A percentile compares a stretch with the other conserved stretches of the same genome.
Evolutionary conservation across 2,113 vertebrate species (phyloP).

Genomic region (Synodontis membranacea): DNA sequence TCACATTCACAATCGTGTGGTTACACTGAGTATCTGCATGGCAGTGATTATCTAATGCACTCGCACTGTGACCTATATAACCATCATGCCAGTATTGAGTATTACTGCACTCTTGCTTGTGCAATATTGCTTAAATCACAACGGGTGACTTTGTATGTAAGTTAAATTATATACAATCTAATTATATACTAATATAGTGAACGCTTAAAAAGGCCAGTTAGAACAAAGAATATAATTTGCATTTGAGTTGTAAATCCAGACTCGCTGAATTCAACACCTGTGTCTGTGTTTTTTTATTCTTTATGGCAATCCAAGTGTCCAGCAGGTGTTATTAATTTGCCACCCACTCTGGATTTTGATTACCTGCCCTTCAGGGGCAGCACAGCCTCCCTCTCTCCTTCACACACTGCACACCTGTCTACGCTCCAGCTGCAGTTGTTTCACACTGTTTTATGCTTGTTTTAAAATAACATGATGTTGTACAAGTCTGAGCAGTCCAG

Average conservation of each 20-base stretch:
- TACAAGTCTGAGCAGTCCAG: no score
- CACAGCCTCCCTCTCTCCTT: background rate
- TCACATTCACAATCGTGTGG: background rate
- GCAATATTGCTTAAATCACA: background rate
- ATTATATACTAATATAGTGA: background rate
- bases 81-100: background rate
- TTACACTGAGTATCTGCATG: background rate
- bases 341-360: slow-evolving; percentile 18
- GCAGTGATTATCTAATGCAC: background rate
- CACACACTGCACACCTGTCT: background rate
- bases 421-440: background rate
- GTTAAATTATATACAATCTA: background rate
- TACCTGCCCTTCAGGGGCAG: slow-evolving; percentile 16
- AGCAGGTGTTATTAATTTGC: slow-evolving; percentile 21
- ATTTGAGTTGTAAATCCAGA: background rate
- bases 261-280: background rate
- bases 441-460: background rate
- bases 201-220: background rate
- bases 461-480: slow-evolving; percentile 9
- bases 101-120: background rate
- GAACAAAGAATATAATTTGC: background rate
- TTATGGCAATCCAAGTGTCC: slow-evolving; percentile 18
- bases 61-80: background rate
- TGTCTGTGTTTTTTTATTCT: background rate
- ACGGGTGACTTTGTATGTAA: background rate